Base-by-base conservation (phyloP, 2,113 vertebrate species). In the Caranx melampygus region DNA sequence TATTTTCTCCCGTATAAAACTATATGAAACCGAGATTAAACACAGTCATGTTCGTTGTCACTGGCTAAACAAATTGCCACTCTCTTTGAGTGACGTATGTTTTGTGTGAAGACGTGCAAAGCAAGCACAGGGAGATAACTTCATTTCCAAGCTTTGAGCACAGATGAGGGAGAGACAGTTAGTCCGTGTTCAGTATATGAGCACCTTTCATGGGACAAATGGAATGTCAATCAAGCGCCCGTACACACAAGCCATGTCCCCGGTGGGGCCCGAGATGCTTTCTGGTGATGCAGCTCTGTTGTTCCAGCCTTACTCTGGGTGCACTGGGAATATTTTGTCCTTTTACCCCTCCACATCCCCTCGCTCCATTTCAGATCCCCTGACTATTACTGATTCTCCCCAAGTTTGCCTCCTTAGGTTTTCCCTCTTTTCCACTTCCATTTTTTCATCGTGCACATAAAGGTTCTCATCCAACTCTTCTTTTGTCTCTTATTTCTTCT, bases 161-260 rank as follows among this genome's bases (percentile, higher is more conserved):
- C 89, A 91, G 90, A 91, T 86, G 85, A 91, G 86, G 68, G 49
- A 33, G 44, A 83, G 92, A 91, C 92, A 88, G 85, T 87, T 60
- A 75, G 92, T 63, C 80, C 82, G n/a, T 94, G 92, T 94, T 91
- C 82, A 42, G 60, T 79, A 75, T 91, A 91, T 92, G 91, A 93
- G 90, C 91, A 91, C 91, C 91, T 93, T 92, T 92, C 90, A 84
- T 35, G 73, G 88, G 88, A 93, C 93, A 94, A 94, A 93, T 94
- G 93, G 91, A 93, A 92, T 90, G 93, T 89, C 93, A 94, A 92
- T 94, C 93, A 94, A 87, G 88, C 52, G 26, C 33, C n/a, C 57
- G 89, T 87, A 87, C 93, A 90, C 88, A 91, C 90, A 90, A 88
- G 91, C 87, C 15, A 33, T 65, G 64, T 83, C 85, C 89, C 87